A percentile compares a stretch with the other conserved stretches of the same genome.
Conservation (phyloP, 1,140 invertebrate genomes). For the Drosophila kikkawai region DNA sequence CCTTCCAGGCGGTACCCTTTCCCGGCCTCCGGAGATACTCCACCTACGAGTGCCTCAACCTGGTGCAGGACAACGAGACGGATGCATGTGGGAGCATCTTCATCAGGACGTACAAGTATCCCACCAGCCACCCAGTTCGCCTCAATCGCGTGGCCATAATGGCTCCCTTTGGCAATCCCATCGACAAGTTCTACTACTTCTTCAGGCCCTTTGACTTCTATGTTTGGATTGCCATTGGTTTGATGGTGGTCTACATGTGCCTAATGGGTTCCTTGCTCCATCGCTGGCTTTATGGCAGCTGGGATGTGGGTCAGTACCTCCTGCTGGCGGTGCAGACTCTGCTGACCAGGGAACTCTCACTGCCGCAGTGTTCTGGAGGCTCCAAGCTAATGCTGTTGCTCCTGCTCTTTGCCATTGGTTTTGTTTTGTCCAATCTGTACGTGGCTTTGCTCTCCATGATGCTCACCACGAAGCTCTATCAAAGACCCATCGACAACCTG, state of each 20-base stretch:
- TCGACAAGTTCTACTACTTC: slow-evolving; percentile 52
- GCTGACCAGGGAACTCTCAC: slow-evolving; percentile 8
- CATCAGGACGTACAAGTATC: slow-evolving; percentile 25
- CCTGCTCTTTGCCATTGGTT: slow-evolving; percentile 35
- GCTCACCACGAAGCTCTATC: slow-evolving; percentile 51
- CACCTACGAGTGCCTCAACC: slow-evolving; percentile 24
- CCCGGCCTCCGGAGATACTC: slow-evolving; percentile 18
- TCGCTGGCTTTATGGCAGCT: slow-evolving; percentile 5
- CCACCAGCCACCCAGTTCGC: slow-evolving; percentile 39
- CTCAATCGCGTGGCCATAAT: slow-evolving; percentile 46
- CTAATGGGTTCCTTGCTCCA: slow-evolving; percentile 40
- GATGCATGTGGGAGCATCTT: slow-evolving; percentile 54
- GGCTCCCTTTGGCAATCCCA: slow-evolving; percentile 53
- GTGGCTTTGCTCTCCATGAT: slow-evolving; percentile 51
- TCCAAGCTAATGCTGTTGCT: slow-evolving; percentile 16
- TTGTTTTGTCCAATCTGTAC: slow-evolving; percentile 39
- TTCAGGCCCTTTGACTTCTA: slow-evolving; percentile 39
- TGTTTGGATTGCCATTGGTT: slow-evolving; percentile 21
- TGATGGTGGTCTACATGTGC: slow-evolving; percentile 26
- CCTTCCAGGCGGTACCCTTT: slow-evolving; percentile 16
- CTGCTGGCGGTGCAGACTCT: slow-evolving; percentile 46
- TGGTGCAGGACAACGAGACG: slow-evolving; percentile 2
- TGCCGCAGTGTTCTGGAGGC: slow-evolving; percentile 13
- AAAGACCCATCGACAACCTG: slow-evolving; percentile 34
- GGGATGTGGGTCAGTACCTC: slow-evolving; percentile 52